Conservation (phyloP, 2,797 vertebrate genomes). For the Hypotaenidia philippensis region DNA sequence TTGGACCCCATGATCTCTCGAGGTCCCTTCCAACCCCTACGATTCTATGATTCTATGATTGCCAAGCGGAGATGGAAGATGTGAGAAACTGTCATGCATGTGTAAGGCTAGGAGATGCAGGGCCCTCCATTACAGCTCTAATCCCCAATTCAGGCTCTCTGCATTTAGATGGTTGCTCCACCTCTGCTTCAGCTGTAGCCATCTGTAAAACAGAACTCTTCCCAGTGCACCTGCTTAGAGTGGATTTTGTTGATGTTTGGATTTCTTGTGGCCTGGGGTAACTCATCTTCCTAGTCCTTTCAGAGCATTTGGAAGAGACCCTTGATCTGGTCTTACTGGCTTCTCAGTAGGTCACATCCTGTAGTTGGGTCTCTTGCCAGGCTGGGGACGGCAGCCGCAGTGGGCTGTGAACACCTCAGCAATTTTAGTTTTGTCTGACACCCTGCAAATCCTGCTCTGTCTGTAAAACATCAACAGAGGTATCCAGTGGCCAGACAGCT, state of each 20-base stretch:
- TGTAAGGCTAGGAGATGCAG: not conserved
- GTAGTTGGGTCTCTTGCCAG: fast-evolving
- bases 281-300: not conserved
- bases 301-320: not conserved
- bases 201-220: not conserved
- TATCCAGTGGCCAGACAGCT: not conserved
- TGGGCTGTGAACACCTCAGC: not conserved
- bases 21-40: too few relatives aligned
- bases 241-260: not conserved
- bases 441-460: not conserved
- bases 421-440: not conserved
- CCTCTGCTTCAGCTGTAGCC: not conserved
- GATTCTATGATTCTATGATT: not conserved
- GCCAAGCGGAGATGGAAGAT: not conserved
- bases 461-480: not conserved
- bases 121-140: not conserved
- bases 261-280: not conserved
- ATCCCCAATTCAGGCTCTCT: fast-evolving
- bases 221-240: not conserved
- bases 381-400: fast-evolving
- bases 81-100: not conserved
- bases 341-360: not conserved
- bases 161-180: not conserved
- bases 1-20: too few relatives aligned
- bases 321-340: not conserved